Percentiles rank a stretch among this genome's conserved stretches.
phyloP scores from a whole-genome alignment of 1,140 invertebrate species.

The Caenorhabditis remanei region DNA sequence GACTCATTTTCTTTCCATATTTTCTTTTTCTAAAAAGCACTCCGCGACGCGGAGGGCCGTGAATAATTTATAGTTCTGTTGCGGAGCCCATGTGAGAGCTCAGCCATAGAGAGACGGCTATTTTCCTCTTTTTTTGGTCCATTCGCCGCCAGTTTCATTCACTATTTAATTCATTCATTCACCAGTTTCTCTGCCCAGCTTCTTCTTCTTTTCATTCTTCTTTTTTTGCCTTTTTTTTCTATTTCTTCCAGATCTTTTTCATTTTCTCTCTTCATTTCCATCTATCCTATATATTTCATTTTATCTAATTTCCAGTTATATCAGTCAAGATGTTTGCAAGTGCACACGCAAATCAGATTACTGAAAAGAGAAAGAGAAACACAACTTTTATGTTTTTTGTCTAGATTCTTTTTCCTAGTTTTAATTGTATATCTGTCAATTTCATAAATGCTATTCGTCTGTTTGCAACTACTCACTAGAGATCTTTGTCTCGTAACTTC shows the following conservation, averaged over 20 bases:
- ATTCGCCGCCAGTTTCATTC: slow-evolving; percentile 41
- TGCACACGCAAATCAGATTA: too few species aligned
- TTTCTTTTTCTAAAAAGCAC: neutral
- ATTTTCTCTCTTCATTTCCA: neutral
- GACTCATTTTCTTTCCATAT: neutral
- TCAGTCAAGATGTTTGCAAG: too few species aligned
- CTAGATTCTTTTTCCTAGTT: neutral
- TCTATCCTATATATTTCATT: too few species aligned
- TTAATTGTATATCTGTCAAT: neutral
- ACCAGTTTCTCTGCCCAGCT: neutral
- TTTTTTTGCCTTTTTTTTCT: neutral
- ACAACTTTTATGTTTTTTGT: neutral
- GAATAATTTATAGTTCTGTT: slow-evolving; percentile 35
- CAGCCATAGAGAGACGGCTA: neutral
- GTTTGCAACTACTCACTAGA: too few species aligned
- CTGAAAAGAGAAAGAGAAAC: too few species aligned
- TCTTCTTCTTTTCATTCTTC: slow-evolving; percentile 2
- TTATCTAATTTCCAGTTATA: too few species aligned
- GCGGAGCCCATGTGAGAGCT: neutral
- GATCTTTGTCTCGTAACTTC: too few species aligned
- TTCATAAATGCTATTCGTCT: neutral
- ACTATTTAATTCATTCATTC: slow-evolving; percentile 55
- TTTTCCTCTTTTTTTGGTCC: neutral
- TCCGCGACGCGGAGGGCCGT: neutral
- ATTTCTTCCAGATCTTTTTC: neutral